Evolutionary conservation across 2,888 invertebrate genomes (phyloP).

Genomic region (Stenchaetothrips biformis): DNA sequence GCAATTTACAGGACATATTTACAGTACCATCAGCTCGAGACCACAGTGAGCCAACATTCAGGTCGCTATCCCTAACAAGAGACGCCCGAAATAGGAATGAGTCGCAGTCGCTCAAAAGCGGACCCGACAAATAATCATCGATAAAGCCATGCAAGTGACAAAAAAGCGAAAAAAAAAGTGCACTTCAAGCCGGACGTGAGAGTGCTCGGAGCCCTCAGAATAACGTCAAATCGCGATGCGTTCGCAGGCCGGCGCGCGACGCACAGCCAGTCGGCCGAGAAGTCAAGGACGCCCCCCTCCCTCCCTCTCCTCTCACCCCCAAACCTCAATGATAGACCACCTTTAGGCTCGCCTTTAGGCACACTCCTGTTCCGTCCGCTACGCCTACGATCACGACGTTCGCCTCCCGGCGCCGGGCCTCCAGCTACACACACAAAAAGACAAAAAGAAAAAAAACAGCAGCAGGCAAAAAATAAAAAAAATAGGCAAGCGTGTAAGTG

Average conservation of each 20-base stretch:
- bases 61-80: neutral
- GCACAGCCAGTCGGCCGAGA: too few relatives aligned
- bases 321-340: neutral
- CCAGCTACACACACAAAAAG: conserved; percentile 20
- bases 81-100: neutral
- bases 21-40: neutral
- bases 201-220: neutral
- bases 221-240: too few relatives aligned
- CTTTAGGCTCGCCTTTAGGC: neutral
- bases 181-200: neutral
- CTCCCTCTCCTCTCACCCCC: neutral
- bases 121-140: neutral
- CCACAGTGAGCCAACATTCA: neutral
- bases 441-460: neutral
- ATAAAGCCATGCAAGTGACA: conserved; percentile 10
- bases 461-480: conserved; percentile 3
- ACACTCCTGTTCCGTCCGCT: neutral
- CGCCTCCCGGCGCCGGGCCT: neutral
- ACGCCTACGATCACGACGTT: neutral
- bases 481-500: neutral
- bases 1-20: neutral
- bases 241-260: too few relatives aligned
- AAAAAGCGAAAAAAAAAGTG: neutral
- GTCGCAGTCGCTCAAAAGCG: neutral
- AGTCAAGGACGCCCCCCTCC: neutral